Base-by-base conservation (phyloP, 2,797 vertebrate species). In the Cossypha heuglini region DNA sequence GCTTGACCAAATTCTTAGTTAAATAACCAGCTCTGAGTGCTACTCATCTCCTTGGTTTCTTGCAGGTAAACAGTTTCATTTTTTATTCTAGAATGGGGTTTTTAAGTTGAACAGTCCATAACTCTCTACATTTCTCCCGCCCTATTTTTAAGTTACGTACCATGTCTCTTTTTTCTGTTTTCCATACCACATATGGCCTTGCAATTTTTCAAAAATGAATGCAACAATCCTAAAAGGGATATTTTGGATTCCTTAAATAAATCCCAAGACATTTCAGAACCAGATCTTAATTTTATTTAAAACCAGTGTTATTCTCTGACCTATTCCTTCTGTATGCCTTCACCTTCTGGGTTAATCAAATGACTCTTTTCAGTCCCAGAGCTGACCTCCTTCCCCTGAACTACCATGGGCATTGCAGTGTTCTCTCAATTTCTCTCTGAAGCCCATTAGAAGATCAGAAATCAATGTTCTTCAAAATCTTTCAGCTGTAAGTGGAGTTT, bases 41-140 rank as follows among this genome's bases (percentile, higher is more conserved):
- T 46, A 21, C 15, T 68, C 16, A 38, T 49, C 4, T 63, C 3
- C n/a, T 57, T 75, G 37, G 37, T 74, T 86, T 83, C 73, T 62
- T 74, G 13, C 19, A 59, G 6, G 8, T 90, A 28, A 73, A 55
- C 4, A 48, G 16, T 69, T 85, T 66, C 5, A 49, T 61, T 55
- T 49, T 4, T 48, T 68, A 33, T 71, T 86, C n/a, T 31, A 48
- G 6, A 15, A 52, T 16, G n/a, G 11, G 5, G 2, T 31, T 82
- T 82, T 45, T 5, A 42, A 68, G 38, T 18, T 72, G 38, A 86
- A 48, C 9, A 37, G 16, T 51, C 22, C 25, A 16, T 35, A 77
- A 84, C 1, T 40, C 10, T 78, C 8, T n/a, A 14, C 3, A 1
- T 3, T 21, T 61, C 62, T 31, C 0, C 0, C 0, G 3, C 1